These are phyloP conservation scores for Osmerus eperlanus DNA, from an alignment of 2,113 vertebrate species.

Conservation along the genomic window DNA sequence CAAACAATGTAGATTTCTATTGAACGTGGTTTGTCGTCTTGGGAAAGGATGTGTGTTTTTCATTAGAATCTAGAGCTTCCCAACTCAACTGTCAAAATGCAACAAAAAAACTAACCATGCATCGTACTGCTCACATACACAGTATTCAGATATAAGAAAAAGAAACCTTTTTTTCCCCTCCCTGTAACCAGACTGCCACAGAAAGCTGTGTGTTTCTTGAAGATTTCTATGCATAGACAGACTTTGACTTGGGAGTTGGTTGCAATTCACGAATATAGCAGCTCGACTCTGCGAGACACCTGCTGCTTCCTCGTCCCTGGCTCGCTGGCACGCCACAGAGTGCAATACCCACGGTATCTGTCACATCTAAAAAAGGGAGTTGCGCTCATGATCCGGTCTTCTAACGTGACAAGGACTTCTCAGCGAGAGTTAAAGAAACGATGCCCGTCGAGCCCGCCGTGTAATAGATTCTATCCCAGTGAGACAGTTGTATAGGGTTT, in stretches of 20 bases:
- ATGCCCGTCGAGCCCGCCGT: too few relatives aligned
- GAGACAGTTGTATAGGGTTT: constrained; percentile 51
- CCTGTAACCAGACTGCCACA: neutral
- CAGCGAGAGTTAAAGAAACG: too few relatives aligned
- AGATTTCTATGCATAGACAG: constrained; percentile 13
- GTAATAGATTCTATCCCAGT: constrained; percentile 37
- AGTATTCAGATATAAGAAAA: neutral
- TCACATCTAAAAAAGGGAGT: neutral
- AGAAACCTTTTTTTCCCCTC: neutral
- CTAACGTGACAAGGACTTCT: constrained; percentile 25
- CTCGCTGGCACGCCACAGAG: too few relatives aligned
- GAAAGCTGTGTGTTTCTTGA: neutral
- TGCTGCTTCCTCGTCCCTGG: too few relatives aligned
- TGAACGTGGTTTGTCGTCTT: neutral
- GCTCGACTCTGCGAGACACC: too few relatives aligned
- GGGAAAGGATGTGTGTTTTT: too few relatives aligned
- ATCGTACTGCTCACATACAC: neutral
- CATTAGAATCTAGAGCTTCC: constrained; percentile 27
- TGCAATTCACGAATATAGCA: too few relatives aligned
- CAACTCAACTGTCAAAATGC: neutral
- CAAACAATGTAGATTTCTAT: neutral
- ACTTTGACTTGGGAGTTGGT: neutral
- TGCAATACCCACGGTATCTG: neutral
- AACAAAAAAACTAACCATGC: neutral
- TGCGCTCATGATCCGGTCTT: constrained; percentile 5